Base-by-base conservation (phyloP, 2,888 invertebrate genomes). In the Hybos culiciformis region DNA sequence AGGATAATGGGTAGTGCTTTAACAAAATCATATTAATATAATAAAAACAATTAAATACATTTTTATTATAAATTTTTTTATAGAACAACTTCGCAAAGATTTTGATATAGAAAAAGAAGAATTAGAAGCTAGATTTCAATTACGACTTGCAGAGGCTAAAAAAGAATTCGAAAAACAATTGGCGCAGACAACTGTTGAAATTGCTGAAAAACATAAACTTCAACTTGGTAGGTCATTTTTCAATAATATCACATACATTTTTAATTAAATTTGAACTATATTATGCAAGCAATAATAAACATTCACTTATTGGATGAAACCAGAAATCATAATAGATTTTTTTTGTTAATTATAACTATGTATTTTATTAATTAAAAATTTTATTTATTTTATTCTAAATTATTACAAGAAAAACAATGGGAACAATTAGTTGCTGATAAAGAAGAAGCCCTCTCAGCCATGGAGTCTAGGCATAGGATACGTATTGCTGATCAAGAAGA, bases 111-210 rank as follows among this genome's bases (percentile, higher is more conserved):
- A 82, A 43, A 70, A 84, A 59, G 77, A 80, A 56, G 81, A 81
- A 62, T 75, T 83, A 43, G 83, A 83, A 55, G 78, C 80, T 62
- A 71, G 71, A 7, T 81, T 84, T 60, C 78, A 80, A 37, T 81
- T 81, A 48, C 76, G 79, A 17, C 52, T 67, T 38, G 56, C 56
- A 37, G 62, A 65, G 44, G 63, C 66, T 23, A 65, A 65, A 47
- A 61, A 63, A n/a, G 65, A 66, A 44, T 67, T 66, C 44, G 55
- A 60, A 45, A 58, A 55, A 12, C 66, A 67, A 49, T 46, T 67
- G 40, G 59, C 60, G 44, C 50, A 57, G 11, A 56, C 60, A 52
- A 70, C 80, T 8, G 83, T 84, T 48, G 73, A 76, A 49, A 62
- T 83, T 56, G 71, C 71, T 14, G 73, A 74, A 43, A 65, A 73